Conservation (phyloP, 2,888 invertebrate genomes). For the Megalurothrips usitatus region DNA sequence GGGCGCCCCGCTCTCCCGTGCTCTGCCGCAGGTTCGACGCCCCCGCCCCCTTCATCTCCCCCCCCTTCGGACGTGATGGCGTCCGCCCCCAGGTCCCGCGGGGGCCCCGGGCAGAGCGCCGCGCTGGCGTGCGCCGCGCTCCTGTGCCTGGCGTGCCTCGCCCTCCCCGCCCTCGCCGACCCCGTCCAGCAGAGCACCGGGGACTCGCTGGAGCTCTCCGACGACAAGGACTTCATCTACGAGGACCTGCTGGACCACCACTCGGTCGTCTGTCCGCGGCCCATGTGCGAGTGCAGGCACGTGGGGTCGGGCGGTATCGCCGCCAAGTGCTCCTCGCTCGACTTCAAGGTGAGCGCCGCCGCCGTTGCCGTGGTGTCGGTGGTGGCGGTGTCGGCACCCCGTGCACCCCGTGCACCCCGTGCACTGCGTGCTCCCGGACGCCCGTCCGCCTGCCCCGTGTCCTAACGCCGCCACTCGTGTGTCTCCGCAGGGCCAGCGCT, state of each 20-base stretch:
- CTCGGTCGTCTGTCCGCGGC: slow-evolving; percentile 1
- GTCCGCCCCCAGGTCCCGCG: background rate
- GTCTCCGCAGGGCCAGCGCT: slow-evolving; percentile 14
- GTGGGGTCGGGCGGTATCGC: background rate
- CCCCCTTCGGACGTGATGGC: background rate
- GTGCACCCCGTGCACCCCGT: too few species aligned
- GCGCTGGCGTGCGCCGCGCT: background rate
- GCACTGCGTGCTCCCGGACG: too few species aligned
- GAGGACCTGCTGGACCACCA: background rate
- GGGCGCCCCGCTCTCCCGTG: background rate
- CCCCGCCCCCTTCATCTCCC: background rate
- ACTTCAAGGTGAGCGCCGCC: background rate
- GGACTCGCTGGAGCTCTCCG: background rate
- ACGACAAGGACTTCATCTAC: slow-evolving; percentile 3
- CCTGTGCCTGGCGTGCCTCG: slow-evolving; percentile 3
- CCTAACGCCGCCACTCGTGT: background rate
- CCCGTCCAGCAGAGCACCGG: background rate
- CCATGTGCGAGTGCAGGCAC: slow-evolving; percentile 14
- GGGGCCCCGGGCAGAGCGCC: background rate
- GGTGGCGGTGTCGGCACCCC: background rate
- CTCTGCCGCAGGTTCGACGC: background rate
- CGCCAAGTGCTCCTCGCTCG: slow-evolving; percentile 10
- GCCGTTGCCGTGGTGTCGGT: background rate
- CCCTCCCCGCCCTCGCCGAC: background rate
- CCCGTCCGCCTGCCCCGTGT: too few species aligned